These are phyloP conservation scores for Nasonia oneida DNA, from an alignment of 2,888 invertebrate genomes.

Conservation along the genomic window DNA sequence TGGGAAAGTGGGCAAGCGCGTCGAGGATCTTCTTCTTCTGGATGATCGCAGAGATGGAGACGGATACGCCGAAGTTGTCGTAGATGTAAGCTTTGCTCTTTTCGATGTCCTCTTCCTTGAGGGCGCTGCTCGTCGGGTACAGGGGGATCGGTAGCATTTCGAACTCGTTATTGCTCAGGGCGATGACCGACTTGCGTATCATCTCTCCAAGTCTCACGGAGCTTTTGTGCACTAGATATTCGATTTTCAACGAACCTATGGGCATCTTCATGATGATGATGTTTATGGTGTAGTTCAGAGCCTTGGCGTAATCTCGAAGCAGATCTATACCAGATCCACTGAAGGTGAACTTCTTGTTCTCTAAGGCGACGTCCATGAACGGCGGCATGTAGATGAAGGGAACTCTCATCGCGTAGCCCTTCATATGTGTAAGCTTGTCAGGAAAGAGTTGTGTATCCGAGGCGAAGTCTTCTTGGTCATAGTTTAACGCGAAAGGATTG, in stretches of 20 bases:
- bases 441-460: not conserved
- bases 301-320: not conserved
- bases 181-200: not conserved
- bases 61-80: conserved; percentile 23
- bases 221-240: not conserved
- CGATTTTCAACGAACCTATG: not conserved
- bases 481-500: not conserved
- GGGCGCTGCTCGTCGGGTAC: not conserved
- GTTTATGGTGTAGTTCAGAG: conserved; percentile 14
- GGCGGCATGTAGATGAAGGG: conserved; percentile 32
- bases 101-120: conserved; percentile 3
- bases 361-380: not conserved
- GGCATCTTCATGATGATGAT: not conserved
- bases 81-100: conserved; percentile 16
- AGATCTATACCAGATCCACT: not conserved
- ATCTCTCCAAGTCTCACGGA: not conserved
- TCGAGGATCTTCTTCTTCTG: not conserved
- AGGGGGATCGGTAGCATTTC: conserved; percentile 12
- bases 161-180: conserved; percentile 10
- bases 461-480: not conserved
- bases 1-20: not conserved
- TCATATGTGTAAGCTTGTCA: conserved; percentile 36
- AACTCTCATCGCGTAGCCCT: not conserved
- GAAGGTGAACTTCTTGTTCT: not conserved
- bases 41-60: not conserved